Evolutionary conservation across 2,113 vertebrate genomes (phyloP).

Genomic region (Zosterops borbonicus): DNA sequence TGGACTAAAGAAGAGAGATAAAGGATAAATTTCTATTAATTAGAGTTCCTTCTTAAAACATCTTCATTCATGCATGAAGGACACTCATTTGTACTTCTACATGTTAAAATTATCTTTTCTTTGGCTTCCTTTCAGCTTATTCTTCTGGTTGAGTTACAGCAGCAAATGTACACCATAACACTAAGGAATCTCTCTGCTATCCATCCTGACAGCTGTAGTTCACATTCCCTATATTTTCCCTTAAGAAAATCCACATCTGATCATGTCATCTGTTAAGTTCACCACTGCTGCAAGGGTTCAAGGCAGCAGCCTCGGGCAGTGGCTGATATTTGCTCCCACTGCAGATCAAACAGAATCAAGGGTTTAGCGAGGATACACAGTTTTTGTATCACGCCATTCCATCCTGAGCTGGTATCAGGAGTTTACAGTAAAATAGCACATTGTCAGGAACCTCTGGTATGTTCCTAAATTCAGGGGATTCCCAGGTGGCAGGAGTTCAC

Average conservation of each 20-base stretch:
- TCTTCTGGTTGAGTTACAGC: not conserved
- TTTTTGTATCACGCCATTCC: not conserved
- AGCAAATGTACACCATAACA: not conserved
- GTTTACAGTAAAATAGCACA: not conserved
- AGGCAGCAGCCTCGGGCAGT: not conserved
- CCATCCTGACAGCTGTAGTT: slow-evolving; percentile 34
- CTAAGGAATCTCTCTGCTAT: slow-evolving; percentile 1
- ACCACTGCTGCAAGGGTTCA: not conserved
- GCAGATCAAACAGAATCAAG: not conserved
- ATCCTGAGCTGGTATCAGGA: not conserved
- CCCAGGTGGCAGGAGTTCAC: not conserved
- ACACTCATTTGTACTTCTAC: not conserved
- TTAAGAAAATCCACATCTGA: slow-evolving; percentile 14
- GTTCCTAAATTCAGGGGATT: not conserved
- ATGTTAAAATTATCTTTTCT: not conserved
- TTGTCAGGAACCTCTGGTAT: not conserved
- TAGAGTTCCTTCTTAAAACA: not conserved
- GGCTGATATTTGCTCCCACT: slow-evolving; percentile 1
- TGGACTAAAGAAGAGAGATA: not conserved
- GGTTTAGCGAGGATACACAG: not conserved
- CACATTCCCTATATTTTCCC: slow-evolving; percentile 8
- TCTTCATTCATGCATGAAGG: not conserved
- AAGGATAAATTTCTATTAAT: not conserved
- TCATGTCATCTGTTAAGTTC: slow-evolving; percentile 24
- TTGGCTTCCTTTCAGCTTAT: not conserved